Conservation (phyloP, 1,140 invertebrate genomes). For the Metopolophium dirhodum region DNA sequence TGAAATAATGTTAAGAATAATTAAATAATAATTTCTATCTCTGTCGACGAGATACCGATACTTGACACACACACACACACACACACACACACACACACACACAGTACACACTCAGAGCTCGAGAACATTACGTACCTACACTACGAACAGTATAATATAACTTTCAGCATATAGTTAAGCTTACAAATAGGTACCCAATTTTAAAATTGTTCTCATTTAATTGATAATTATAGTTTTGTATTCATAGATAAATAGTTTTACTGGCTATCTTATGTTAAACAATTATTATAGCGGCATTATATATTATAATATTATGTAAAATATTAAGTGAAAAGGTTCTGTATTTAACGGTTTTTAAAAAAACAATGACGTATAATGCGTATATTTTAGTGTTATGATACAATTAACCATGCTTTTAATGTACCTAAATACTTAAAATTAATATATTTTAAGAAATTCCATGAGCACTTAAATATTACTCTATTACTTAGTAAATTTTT, state of each 20-base stretch:
- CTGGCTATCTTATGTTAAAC: neutral
- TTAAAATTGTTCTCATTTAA: neutral
- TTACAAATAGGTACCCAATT: neutral
- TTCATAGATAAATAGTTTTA: neutral
- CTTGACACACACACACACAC: neutral
- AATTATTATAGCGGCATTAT: neutral
- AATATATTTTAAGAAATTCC: neutral
- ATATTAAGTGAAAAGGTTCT: neutral
- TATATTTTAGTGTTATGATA: neutral
- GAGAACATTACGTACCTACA: neutral
- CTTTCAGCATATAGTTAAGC: neutral
- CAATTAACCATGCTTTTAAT: neutral
- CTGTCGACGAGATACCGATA: neutral
- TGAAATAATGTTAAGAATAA: neutral
- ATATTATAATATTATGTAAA: neutral
- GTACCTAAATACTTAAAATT: slow-evolving; percentile 8
- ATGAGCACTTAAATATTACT: neutral
- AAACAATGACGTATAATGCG: neutral
- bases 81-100: neutral
- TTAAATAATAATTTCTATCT: neutral
- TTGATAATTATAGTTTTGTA: neutral
- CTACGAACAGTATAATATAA: neutral
- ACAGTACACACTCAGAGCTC: too few species aligned
- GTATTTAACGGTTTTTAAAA: neutral
- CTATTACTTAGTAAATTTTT: neutral